Percentiles rank a stretch among this genome's conserved stretches.
phyloP scores from a whole-genome alignment of 2,888 invertebrate genomes.

The Pandemis corylana region DNA sequence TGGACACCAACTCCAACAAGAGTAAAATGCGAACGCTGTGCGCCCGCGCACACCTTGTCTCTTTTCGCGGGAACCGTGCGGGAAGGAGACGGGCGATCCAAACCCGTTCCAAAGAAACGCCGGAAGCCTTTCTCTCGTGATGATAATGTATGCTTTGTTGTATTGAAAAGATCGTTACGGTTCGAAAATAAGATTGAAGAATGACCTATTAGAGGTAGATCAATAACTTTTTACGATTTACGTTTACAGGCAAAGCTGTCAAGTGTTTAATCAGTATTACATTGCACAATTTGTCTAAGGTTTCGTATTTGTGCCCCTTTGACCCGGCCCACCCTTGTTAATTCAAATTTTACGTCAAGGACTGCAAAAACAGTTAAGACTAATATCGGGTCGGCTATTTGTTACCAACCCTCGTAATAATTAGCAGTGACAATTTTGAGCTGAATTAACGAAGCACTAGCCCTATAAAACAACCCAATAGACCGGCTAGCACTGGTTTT shows the following conservation, averaged over 20 bases:
- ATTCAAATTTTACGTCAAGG: constrained; percentile 39
- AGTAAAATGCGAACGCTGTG: constrained; percentile 51
- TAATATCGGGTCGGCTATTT: constrained; percentile 19
- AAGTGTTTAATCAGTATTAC: background rate
- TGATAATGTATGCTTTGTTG: constrained; percentile 47
- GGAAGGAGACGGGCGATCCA: constrained; percentile 54
- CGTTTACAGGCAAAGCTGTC: background rate
- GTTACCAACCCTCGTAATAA: constrained; percentile 26
- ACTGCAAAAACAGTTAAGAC: constrained; percentile 31
- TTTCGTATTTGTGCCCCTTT: constrained; percentile 2
- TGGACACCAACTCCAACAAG: constrained; percentile 56
- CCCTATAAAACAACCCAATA: constrained; percentile 6
- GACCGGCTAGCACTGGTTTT: background rate
- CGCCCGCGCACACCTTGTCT: constrained; percentile 54
- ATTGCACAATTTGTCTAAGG: background rate
- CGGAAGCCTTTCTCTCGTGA: constrained; percentile 73
- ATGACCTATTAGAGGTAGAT: constrained; percentile 38
- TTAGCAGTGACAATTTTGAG: constrained; percentile 10
- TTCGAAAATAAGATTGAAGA: constrained; percentile 45
- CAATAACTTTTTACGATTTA: constrained; percentile 32
- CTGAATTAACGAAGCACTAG: background rate
- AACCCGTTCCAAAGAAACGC: constrained; percentile 68
- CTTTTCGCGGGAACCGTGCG: constrained; percentile 53
- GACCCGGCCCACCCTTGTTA: constrained; percentile 24
- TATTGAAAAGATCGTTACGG: constrained; percentile 41